phyloP scores from a whole-genome alignment of 2,888 invertebrate species.

The Hirtodrosophila trivittata region DNA sequence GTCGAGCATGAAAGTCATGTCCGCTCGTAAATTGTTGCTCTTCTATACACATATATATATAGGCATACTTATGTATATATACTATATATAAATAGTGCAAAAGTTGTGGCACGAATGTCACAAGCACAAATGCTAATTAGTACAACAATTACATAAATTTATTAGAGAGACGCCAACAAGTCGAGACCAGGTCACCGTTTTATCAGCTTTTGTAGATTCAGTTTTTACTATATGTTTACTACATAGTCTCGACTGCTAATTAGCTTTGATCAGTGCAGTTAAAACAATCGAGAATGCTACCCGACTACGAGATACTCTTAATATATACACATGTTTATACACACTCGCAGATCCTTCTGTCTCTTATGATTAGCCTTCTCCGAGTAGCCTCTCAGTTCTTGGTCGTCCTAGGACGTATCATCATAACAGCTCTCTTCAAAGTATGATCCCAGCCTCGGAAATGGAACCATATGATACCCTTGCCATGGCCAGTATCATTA shows the following conservation, averaged over 20 bases:
- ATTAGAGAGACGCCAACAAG: conserved; percentile 63
- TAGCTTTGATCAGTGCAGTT: conserved; percentile 64
- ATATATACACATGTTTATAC: no score
- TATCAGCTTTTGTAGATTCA: conserved; percentile 32
- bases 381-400: no score
- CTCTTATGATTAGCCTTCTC: no score
- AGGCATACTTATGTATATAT: neutral
- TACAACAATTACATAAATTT: conserved; percentile 70
- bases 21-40: conserved; percentile 68
- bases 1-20: conserved; percentile 77
- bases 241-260: conserved; percentile 52
- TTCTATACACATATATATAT: conserved; percentile 23
- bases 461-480: no score
- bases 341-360: no score
- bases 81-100: conserved; percentile 48
- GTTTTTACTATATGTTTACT: conserved; percentile 35
- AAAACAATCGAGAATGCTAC: conserved; percentile 7
- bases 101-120: conserved; percentile 67
- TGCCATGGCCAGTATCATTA: no score
- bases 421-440: no score
- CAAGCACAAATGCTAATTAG: conserved; percentile 71
- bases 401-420: no score
- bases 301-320: no score
- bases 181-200: conserved; percentile 34
- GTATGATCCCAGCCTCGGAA: no score